A percentile compares a stretch with the other conserved stretches of the same genome.
phyloP scores from a whole-genome alignment of 1,140 invertebrate species.

The Drosophila grimshawi region DNA sequence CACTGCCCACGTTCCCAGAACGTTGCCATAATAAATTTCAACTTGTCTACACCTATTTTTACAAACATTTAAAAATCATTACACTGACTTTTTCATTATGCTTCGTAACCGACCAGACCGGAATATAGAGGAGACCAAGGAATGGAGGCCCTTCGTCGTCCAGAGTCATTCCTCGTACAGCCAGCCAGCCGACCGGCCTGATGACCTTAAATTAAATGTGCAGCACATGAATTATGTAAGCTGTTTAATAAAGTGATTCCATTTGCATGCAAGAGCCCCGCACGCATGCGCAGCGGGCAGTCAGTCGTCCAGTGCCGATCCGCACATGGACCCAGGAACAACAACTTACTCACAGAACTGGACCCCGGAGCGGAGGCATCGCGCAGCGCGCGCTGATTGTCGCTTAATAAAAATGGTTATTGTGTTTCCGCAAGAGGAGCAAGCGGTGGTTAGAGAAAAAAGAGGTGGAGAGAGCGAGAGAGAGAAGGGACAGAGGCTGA shows the following conservation, averaged over 20 bases:
- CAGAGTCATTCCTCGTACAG: constrained; percentile 12
- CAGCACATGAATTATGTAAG: constrained; percentile 84
- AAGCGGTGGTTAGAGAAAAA: neutral
- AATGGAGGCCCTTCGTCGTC: constrained; percentile 20
- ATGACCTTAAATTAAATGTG: constrained; percentile 84
- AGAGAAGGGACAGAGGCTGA: neutral
- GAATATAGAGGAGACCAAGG: neutral
- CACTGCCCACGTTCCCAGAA: constrained; percentile 52
- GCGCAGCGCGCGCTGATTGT: constrained; percentile 79
- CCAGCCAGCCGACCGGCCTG: constrained; percentile 41
- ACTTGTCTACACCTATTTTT: constrained; percentile 83
- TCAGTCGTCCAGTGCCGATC: constrained; percentile 43
- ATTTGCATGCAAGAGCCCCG: constrained; percentile 82
- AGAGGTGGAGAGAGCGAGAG: neutral
- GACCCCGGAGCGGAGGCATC: constrained; percentile 47
- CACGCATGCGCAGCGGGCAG: constrained; percentile 79
- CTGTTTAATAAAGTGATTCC: constrained; percentile 84
- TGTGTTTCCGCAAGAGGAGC: constrained; percentile 56
- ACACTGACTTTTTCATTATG: constrained; percentile 81
- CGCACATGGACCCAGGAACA: constrained; percentile 27
- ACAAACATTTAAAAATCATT: constrained; percentile 84
- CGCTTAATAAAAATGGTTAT: constrained; percentile 83
- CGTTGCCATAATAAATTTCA: constrained; percentile 79
- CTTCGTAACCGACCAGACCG: constrained; percentile 25
- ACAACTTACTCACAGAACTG: constrained; percentile 70